Conservation (phyloP, 2,113 vertebrate genomes). For the Vicugna pacos region DNA sequence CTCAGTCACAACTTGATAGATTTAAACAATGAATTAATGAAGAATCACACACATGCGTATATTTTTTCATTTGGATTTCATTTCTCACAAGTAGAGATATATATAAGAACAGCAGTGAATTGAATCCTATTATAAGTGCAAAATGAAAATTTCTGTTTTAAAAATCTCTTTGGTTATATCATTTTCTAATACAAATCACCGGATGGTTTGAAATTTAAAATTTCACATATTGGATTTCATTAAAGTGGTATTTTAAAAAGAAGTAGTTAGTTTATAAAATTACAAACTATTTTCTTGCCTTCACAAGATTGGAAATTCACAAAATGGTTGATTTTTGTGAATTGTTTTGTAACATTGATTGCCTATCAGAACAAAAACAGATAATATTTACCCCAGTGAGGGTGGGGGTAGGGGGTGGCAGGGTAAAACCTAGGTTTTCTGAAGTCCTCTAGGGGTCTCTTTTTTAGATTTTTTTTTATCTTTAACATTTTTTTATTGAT, state of each 20-base stretch:
- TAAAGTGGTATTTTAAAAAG: conserved; percentile 53
- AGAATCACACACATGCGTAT: not conserved
- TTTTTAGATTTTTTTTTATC: not conserved
- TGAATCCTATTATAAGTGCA: not conserved
- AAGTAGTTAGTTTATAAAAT: conserved; percentile 9
- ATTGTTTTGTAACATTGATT: not conserved
- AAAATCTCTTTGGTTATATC: not conserved
- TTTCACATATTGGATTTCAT: not conserved
- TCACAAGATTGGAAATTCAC: not conserved
- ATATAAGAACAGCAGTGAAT: not conserved
- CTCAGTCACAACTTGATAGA: not conserved
- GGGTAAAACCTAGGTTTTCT: not conserved
- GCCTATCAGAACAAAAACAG: not conserved
- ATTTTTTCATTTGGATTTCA: not conserved
- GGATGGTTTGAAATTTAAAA: conserved; percentile 10
- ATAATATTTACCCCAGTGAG: not conserved
- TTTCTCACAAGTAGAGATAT: conserved; percentile 16
- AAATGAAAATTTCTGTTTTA: not conserved
- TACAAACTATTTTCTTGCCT: not conserved
- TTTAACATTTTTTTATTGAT: too few species aligned
- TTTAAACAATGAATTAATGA: conserved; percentile 11
- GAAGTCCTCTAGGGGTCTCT: not conserved
- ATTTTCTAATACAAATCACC: conserved; percentile 34
- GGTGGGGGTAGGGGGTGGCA: not conserved
- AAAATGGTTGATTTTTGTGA: not conserved